These are phyloP conservation scores for Oxycera nigricornis DNA, from an alignment of 2,888 invertebrate species.

Conservation along the genomic window DNA sequence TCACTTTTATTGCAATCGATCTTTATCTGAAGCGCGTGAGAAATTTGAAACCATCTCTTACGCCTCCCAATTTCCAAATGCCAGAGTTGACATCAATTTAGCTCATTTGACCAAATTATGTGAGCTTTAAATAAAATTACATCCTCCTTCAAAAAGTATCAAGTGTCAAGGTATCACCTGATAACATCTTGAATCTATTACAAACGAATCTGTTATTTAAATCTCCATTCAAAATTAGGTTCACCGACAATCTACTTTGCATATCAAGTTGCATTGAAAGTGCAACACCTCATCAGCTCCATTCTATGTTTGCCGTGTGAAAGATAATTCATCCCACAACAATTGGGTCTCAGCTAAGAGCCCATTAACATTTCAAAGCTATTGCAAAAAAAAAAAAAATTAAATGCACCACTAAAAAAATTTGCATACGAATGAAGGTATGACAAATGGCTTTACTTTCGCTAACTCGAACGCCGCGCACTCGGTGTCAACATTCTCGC, in stretches of 20 bases:
- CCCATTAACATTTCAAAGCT: constrained; percentile 24
- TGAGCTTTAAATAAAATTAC: too few species aligned
- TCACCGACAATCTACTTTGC: not conserved
- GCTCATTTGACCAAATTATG: too few species aligned
- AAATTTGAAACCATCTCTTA: too few species aligned
- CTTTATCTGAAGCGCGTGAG: too few species aligned
- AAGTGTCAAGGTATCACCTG: too few species aligned
- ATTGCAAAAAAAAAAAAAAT: constrained; percentile 5
- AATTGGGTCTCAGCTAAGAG: not conserved
- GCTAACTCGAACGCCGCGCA: not conserved
- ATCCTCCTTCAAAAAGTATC: too few species aligned
- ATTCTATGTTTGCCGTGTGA: too few species aligned
- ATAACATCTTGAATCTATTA: too few species aligned
- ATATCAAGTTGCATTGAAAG: not conserved
- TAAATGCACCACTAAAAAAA: not conserved
- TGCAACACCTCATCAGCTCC: not conserved
- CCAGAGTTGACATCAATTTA: too few species aligned
- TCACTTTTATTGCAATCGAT: too few species aligned
- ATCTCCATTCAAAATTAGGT: not conserved
- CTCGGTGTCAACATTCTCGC: not conserved
- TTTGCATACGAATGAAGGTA: constrained; percentile 18
- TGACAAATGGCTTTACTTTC: constrained; percentile 16
- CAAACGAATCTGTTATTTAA: not conserved
- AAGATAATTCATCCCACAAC: not conserved
- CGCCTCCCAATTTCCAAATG: too few species aligned